Percentiles rank a stretch among this genome's conserved stretches.
phyloP scores from a whole-genome alignment of 2,888 invertebrate species.

The Meta bourneti region DNA sequence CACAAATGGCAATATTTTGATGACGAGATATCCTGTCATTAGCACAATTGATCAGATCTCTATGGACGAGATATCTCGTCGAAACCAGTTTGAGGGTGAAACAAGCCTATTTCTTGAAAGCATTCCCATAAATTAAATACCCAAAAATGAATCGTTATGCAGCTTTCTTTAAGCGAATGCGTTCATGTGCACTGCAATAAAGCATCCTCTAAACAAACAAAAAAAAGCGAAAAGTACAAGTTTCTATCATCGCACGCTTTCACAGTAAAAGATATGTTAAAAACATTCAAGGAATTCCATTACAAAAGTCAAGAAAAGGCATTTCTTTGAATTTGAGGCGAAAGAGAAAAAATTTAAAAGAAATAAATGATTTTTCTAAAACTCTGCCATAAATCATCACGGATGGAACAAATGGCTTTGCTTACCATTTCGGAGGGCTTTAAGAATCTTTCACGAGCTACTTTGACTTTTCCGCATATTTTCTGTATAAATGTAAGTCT shows the following conservation, averaged over 20 bases:
- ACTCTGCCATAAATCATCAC: slow-evolving; percentile 35
- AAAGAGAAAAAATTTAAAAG: slow-evolving; percentile 17
- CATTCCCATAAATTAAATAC: background rate
- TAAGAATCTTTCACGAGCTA: slow-evolving; percentile 20
- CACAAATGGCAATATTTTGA: no score
- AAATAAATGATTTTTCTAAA: slow-evolving; percentile 45
- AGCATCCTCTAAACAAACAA: background rate
- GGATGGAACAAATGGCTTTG: slow-evolving; percentile 24
- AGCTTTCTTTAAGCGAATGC: background rate
- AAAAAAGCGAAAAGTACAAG: background rate
- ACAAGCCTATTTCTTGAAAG: no score
- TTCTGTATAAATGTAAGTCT: slow-evolving; percentile 5
- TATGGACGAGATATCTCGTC: no score
- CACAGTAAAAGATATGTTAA: background rate
- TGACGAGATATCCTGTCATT: no score
- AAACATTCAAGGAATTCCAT: slow-evolving; percentile 41
- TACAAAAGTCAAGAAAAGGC: slow-evolving; percentile 16
- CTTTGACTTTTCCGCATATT: slow-evolving; percentile 9
- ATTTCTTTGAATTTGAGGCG: slow-evolving; percentile 34
- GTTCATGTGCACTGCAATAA: background rate
- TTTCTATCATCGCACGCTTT: background rate
- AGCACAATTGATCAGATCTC: no score
- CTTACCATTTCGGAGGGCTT: slow-evolving; percentile 1
- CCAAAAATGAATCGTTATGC: background rate
- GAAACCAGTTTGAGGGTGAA: no score